Evolutionary conservation across 2,113 vertebrate species (phyloP).

Genomic region (Callospermophilus lateralis): DNA sequence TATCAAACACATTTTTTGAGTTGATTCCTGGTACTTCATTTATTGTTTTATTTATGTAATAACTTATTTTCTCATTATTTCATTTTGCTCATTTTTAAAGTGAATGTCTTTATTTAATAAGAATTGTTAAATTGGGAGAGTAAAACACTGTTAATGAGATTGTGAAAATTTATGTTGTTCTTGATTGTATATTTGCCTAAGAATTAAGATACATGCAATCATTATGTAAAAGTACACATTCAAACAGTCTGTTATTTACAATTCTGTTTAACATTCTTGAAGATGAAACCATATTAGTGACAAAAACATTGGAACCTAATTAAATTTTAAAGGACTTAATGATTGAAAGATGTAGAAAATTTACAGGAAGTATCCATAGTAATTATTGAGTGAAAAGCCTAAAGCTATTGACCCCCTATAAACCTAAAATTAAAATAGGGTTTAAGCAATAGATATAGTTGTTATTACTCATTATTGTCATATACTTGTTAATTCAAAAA

Average conservation of each 20-base stretch:
- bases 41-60: neutral
- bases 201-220: constrained; percentile 3
- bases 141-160: neutral
- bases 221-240: neutral
- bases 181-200: constrained; percentile 4
- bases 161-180: neutral
- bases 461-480: neutral
- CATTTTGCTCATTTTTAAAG: neutral
- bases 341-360: neutral
- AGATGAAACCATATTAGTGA: neutral
- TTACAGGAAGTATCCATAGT: neutral
- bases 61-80: neutral
- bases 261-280: neutral
- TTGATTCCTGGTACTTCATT: neutral
- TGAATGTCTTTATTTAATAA: neutral
- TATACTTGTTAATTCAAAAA: neutral
- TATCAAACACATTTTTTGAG: neutral
- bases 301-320: neutral
- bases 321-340: neutral
- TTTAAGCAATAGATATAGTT: neutral
- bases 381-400: neutral
- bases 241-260: neutral
- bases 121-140: neutral
- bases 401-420: neutral
- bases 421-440: neutral